Conservation (phyloP, 2,888 invertebrate genomes). For the Erannis defoliaria region DNA sequence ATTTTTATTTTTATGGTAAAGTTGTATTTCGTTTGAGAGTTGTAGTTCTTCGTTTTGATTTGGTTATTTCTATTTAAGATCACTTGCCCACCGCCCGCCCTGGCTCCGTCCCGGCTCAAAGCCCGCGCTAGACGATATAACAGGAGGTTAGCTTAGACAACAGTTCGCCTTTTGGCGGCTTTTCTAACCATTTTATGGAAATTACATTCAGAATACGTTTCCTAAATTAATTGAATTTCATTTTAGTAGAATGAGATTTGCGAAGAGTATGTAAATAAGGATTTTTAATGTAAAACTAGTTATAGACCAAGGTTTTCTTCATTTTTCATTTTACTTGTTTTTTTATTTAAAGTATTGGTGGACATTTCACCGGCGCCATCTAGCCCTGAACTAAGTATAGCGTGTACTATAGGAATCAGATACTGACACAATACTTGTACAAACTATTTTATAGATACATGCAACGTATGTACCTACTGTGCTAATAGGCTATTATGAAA, state of each 20-base stretch:
- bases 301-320: background rate
- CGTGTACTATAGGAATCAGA: no score
- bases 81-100: constrained; percentile 5
- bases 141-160: constrained; percentile 56
- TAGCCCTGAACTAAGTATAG: no score
- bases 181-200: constrained; percentile 63
- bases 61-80: background rate
- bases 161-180: constrained; percentile 55
- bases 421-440: no score
- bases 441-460: no score
- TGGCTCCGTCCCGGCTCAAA: constrained; percentile 34
- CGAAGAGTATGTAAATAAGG: constrained; percentile 7
- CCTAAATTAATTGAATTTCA: constrained; percentile 44
- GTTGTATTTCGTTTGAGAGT: no score
- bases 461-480: no score
- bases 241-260: constrained; percentile 41
- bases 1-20: no score
- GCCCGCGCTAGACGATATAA: constrained; percentile 44
- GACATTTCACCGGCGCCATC: no score
- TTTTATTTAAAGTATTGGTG: no score
- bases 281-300: background rate
- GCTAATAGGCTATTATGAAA: no score
- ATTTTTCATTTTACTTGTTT: background rate
- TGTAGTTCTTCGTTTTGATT: background rate
- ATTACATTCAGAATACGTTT: constrained; percentile 64